Conservation (phyloP, 2,888 invertebrate species). For the Atherix ibis region DNA sequence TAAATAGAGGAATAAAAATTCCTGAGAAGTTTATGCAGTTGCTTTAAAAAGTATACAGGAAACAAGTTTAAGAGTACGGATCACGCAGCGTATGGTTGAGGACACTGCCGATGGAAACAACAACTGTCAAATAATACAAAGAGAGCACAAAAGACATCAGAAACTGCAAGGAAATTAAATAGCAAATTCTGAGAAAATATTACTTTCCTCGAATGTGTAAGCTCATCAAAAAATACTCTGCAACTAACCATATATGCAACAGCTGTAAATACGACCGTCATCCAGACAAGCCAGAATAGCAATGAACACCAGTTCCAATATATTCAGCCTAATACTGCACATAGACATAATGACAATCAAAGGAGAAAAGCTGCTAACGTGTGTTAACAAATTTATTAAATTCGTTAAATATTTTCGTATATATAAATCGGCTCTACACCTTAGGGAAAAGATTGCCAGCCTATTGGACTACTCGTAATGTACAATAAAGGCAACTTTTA, state of each 20-base stretch:
- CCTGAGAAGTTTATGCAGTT: slow-evolving; percentile 2
- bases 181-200: slow-evolving; percentile 4
- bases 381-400: slow-evolving; percentile 3
- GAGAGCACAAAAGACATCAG: slow-evolving; percentile 5
- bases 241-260: not conserved
- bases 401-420: slow-evolving; percentile 3
- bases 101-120: slow-evolving; percentile 2
- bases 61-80: slow-evolving; percentile 3
- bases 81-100: slow-evolving; percentile 2
- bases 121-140: slow-evolving; percentile 4
- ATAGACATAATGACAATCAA: slow-evolving; percentile 1
- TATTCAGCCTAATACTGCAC: slow-evolving; percentile 1
- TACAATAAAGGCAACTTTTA: too few species aligned
- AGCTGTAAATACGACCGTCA: slow-evolving; percentile 4
- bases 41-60: slow-evolving; percentile 2
- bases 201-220: slow-evolving; percentile 4
- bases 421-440: slow-evolving; percentile 3
- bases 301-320: slow-evolving; percentile 3
- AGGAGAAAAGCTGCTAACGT: slow-evolving; percentile 2
- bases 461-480: slow-evolving; percentile 2
- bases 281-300: slow-evolving; percentile 1
- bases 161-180: slow-evolving; percentile 3
- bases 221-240: slow-evolving; percentile 2
- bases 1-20: slow-evolving; percentile 4
- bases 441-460: slow-evolving; percentile 2